Evolutionary conservation across 2,113 vertebrate genomes (phyloP).

Genomic region (Apistogramma diplotaenia): DNA sequence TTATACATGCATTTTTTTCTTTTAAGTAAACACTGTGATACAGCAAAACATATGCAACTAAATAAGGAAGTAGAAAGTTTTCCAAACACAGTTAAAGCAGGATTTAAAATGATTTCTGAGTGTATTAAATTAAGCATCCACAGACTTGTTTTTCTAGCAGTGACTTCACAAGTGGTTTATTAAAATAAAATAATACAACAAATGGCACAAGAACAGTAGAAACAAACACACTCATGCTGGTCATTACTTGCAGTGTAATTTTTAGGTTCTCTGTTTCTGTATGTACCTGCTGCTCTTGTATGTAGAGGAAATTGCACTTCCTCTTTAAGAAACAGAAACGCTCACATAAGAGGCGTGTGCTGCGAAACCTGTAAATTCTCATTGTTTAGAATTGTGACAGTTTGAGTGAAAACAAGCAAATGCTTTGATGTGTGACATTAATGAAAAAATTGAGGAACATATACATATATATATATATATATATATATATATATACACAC

Average conservation of each 20-base stretch:
- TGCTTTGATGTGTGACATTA: too few species aligned
- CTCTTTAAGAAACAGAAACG: not conserved
- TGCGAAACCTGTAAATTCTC: conserved; percentile 19
- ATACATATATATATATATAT: too few species aligned
- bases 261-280: not conserved
- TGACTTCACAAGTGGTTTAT: not conserved
- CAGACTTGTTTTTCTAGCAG: not conserved
- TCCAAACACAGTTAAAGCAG: conserved; percentile 11
- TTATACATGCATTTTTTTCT: conserved; percentile 52
- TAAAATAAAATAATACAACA: not conserved
- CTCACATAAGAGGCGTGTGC: not conserved
- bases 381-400: not conserved
- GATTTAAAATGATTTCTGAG: conserved; percentile 9
- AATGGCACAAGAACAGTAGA: not conserved
- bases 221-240: not conserved
- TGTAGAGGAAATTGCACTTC: conserved; percentile 26
- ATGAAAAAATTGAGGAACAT: too few species aligned
- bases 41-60: conserved; percentile 5
- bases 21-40: conserved; percentile 49
- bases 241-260: not conserved
- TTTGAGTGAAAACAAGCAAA: not conserved
- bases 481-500: too few species aligned
- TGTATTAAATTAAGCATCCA: conserved; percentile 1
- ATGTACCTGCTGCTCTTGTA: not conserved
- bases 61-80: conserved; percentile 14